A percentile compares a stretch with the other conserved stretches of the same genome.
These are phyloP conservation scores for Lethenteron camtschaticum DNA, from an alignment of 2,113 vertebrate genomes.

Conservation along the genomic window DNA sequence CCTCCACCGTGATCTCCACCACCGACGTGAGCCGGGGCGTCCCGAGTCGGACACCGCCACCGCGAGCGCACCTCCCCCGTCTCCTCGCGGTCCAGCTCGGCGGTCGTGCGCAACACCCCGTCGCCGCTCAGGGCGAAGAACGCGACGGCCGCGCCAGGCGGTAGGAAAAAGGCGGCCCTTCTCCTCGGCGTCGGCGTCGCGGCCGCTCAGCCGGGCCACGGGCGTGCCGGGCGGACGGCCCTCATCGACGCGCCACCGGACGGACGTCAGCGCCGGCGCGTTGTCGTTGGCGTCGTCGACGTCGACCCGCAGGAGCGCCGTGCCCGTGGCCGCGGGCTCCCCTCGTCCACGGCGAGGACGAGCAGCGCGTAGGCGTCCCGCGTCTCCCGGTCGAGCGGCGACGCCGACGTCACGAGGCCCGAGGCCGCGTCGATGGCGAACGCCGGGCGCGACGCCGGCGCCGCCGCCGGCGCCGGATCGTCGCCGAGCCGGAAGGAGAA, in stretches of 20 bases:
- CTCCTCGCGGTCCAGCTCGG: conserved; percentile 82
- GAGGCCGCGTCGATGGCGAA: conserved; percentile 76
- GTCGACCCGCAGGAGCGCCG: conserved; percentile 49
- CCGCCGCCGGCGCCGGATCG: conserved; percentile 52
- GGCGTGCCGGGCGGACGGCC: conserved; percentile 52
- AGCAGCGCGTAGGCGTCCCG: conserved; percentile 65
- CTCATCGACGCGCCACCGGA: conserved; percentile 60
- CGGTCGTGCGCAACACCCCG: conserved; percentile 50
- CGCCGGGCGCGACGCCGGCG: conserved; percentile 51
- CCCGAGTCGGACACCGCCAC: conserved; percentile 64
- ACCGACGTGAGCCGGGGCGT: conserved; percentile 89
- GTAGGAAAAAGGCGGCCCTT: conserved; percentile 79
- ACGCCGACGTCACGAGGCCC: conserved; percentile 67
- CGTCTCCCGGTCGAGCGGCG: conserved; percentile 57
- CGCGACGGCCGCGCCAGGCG: conserved; percentile 26
- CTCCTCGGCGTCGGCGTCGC: conserved; percentile 63
- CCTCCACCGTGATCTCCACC: conserved; percentile 52
- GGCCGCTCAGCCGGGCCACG: conserved; percentile 44
- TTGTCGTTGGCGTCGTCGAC: conserved; percentile 92
- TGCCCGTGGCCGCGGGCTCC: conserved; percentile 55
- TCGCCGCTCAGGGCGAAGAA: conserved; percentile 60
- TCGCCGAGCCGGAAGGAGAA: conserved; percentile 29
- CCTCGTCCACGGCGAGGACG: conserved; percentile 58
- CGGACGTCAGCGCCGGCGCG: conserved; percentile 42
- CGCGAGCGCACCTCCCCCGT: conserved; percentile 61